A percentile compares a stretch with the other conserved stretches of the same genome.
Evolutionary conservation across 2,888 invertebrate genomes (phyloP).

Genomic region (Exocentrus adspersus): DNA sequence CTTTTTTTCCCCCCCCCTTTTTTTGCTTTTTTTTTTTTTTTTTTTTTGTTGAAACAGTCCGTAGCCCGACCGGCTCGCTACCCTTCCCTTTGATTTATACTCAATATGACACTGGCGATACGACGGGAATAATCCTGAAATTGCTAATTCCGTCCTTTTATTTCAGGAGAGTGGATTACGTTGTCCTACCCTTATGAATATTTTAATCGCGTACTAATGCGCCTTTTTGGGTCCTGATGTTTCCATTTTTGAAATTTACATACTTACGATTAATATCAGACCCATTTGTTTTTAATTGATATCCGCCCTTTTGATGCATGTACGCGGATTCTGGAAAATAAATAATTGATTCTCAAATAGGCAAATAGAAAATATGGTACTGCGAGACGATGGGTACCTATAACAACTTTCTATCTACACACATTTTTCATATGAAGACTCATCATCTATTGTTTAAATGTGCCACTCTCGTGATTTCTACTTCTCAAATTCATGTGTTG

Average conservation of each 20-base stretch:
- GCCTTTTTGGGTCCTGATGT: background rate
- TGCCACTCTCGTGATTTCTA: background rate
- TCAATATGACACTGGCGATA: background rate
- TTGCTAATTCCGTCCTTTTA: background rate
- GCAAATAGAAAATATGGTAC: too few species aligned
- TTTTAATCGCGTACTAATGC: background rate
- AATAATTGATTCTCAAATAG: too few species aligned
- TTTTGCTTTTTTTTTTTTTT: too few species aligned
- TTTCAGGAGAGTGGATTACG: background rate
- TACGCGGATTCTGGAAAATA: too few species aligned
- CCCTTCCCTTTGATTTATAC: background rate
- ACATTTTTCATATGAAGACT: background rate
- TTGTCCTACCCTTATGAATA: background rate
- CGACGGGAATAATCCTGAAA: background rate
- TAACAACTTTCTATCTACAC: background rate
- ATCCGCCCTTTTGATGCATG: too few species aligned
- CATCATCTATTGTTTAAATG: constrained; percentile 11
- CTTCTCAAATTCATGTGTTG: background rate
- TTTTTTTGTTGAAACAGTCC: background rate
- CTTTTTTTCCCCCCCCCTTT: too few species aligned
- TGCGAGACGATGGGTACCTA: too few species aligned
- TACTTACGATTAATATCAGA: too few species aligned
- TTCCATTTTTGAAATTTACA: background rate
- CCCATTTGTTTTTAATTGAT: too few species aligned
- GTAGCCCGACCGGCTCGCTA: background rate